Conservation (phyloP, 2,888 invertebrate genomes). For the Meandrusa payeni region DNA sequence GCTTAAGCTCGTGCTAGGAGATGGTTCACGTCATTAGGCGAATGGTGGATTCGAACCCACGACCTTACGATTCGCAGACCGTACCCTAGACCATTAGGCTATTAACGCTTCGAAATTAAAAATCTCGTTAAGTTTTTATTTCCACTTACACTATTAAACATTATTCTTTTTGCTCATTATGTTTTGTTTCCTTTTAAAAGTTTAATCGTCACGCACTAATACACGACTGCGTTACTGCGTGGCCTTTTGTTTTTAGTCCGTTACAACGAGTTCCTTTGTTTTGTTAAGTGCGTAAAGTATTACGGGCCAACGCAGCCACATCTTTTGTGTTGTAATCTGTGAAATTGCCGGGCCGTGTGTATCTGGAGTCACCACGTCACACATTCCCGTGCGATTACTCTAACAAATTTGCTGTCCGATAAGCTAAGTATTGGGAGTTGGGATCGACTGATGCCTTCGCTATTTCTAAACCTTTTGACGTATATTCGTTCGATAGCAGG, state of each 20-base stretch:
- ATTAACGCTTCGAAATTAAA: too few species aligned
- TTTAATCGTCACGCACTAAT: constrained; percentile 18
- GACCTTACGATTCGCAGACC: too few species aligned
- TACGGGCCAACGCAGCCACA: constrained; percentile 4
- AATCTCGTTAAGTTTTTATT: constrained; percentile 15
- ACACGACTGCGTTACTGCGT: constrained; percentile 8
- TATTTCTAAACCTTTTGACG: constrained; percentile 17
- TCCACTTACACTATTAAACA: constrained; percentile 16
- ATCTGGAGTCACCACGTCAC: constrained; percentile 31
- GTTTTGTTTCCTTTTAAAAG: constrained; percentile 20
- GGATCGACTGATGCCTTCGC: constrained; percentile 20
- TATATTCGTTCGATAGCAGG: constrained; percentile 6
- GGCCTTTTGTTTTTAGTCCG: constrained; percentile 19
- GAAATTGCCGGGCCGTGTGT: constrained; percentile 31
- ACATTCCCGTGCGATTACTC: constrained; percentile 53
- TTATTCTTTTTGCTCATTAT: constrained; percentile 20
- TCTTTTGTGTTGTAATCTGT: constrained; percentile 18
- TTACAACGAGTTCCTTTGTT: constrained; percentile 21
- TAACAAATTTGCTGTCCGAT: constrained; percentile 50
- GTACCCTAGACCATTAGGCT: too few species aligned
- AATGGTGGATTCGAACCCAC: too few species aligned
- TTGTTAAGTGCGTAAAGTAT: constrained; percentile 19
- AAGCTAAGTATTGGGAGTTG: constrained; percentile 29
- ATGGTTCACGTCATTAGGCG: too few species aligned
- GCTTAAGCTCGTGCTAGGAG: too few species aligned